A percentile compares a stretch with the other conserved stretches of the same genome.
Evolutionary conservation across 2,888 invertebrate genomes (phyloP).

Genomic region (Lepidonotus clava): DNA sequence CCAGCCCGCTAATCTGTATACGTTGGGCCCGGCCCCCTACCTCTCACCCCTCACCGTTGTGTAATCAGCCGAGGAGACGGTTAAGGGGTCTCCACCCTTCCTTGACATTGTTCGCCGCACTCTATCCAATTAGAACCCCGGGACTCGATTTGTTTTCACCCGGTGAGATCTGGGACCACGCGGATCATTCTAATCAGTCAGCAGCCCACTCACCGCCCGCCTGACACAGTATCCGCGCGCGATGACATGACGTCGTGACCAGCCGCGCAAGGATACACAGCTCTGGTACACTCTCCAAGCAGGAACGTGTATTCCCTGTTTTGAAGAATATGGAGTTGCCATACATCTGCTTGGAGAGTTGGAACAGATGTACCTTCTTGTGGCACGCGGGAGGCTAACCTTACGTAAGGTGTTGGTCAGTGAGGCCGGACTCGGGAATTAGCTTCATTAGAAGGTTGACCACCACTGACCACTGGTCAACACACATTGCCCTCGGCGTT

Average conservation of each 20-base stretch:
- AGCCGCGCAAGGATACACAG: not conserved
- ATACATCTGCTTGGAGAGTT: too few species aligned
- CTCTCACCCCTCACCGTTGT: not conserved
- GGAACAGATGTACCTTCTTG: too few species aligned
- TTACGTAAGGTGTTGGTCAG: not conserved
- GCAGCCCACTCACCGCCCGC: not conserved
- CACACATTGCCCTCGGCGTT: conserved; percentile 30
- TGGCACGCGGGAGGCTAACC: too few species aligned
- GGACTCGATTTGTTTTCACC: not conserved
- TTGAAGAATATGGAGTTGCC: too few species aligned
- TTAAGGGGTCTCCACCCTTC: not conserved
- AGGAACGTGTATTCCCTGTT: too few species aligned
- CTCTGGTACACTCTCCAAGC: too few species aligned
- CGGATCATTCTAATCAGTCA: not conserved
- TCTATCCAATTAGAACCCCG: conserved; percentile 17
- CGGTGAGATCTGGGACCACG: not conserved
- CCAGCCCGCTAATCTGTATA: not conserved
- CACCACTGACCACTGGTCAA: conserved; percentile 31
- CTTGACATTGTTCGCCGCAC: conserved; percentile 25
- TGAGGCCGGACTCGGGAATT: not conserved
- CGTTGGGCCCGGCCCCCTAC: not conserved
- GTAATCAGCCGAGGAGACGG: not conserved
- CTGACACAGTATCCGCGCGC: not conserved
- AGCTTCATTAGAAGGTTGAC: conserved; percentile 21
- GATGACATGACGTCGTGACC: not conserved